Percentiles rank a stretch among this genome's conserved stretches.
Evolutionary conservation across 2,113 vertebrate species (phyloP).

Genomic region (Halcyon senegalensis): DNA sequence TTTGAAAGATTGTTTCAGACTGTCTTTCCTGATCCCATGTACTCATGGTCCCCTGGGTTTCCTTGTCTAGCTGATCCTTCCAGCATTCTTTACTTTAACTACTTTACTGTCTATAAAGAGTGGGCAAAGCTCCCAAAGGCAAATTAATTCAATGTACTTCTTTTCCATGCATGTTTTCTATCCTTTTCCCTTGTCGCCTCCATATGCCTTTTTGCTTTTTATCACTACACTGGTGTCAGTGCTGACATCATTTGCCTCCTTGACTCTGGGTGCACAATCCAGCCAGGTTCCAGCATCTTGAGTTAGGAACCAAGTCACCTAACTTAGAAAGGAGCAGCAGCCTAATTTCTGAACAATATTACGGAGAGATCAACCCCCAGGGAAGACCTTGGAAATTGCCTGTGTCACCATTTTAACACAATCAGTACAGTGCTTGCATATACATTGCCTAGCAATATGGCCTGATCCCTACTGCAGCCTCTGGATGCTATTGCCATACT

Average conservation of each 20-base stretch:
- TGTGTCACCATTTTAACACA: neutral
- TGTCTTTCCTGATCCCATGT: neutral
- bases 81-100: constrained; percentile 32
- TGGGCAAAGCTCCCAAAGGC: neutral
- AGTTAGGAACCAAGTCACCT: neutral
- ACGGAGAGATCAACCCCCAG: accelerated
- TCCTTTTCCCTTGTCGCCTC: neutral
- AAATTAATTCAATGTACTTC: neutral
- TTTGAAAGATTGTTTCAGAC: constrained; percentile 19
- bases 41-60: neutral
- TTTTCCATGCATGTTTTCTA: neutral
- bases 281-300: neutral
- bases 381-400: neutral
- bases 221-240: neutral
- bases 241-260: neutral
- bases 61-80: neutral
- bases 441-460: neutral
- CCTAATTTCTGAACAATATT: neutral
- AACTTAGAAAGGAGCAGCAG: neutral
- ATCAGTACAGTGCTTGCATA: no score
- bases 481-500: accelerated
- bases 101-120: neutral
- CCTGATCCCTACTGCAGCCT: no score
- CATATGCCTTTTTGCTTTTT: neutral
- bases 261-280: accelerated